Conservation (phyloP, 2,888 invertebrate genomes). For the Spisula subtruncata region DNA sequence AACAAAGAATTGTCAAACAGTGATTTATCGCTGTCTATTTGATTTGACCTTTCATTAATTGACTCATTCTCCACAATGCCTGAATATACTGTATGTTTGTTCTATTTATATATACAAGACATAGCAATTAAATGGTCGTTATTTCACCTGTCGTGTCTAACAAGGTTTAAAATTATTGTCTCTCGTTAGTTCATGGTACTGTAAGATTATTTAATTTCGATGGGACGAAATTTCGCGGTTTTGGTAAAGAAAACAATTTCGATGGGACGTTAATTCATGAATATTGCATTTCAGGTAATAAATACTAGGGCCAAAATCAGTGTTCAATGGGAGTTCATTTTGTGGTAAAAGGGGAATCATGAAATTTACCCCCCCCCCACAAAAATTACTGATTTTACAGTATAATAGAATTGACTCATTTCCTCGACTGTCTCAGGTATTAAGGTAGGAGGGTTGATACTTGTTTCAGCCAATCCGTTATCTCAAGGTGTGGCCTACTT, state of each 20-base stretch:
- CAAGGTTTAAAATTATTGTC: neutral
- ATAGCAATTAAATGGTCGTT: neutral
- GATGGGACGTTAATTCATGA: no score
- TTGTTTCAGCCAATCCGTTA: neutral
- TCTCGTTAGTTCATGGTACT: neutral
- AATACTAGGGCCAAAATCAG: no score
- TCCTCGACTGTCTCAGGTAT: neutral
- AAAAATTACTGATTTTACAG: no score
- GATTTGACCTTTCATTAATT: neutral
- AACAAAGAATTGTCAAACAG: neutral
- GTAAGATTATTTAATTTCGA: no score
- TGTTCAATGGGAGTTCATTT: no score
- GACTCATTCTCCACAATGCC: neutral
- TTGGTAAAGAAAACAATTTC: no score
- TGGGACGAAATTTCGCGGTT: no score
- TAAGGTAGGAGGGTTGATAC: neutral
- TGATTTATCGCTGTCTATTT: neutral
- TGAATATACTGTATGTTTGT: neutral
- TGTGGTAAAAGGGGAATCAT: no score
- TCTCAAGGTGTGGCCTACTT: slow-evolving; percentile 16
- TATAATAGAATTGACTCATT: neutral
- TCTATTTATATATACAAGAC: neutral
- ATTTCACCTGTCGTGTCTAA: neutral
- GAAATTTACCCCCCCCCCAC: no score
- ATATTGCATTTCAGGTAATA: no score